phyloP scores from a whole-genome alignment of 37 sponge, comb jelly and placozoan genomes.

The Spongilla lacustris region DNA sequence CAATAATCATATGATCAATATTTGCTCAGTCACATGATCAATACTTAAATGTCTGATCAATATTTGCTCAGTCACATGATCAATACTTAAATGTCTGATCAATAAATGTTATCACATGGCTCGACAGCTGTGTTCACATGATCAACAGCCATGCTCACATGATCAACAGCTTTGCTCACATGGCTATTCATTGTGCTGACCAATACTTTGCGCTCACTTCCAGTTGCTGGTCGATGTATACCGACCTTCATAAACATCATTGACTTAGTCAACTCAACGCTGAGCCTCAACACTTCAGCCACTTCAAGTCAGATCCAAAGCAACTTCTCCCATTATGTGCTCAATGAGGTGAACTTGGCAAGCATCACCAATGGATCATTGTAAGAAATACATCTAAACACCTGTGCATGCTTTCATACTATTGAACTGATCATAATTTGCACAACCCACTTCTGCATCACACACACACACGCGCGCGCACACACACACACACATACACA shows the following conservation, averaged over 20 bases:
- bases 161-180: not conserved
- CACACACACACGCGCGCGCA: constrained; percentile 16
- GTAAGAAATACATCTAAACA: not conserved
- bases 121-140: not conserved
- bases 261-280: constrained; percentile 34
- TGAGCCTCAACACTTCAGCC: not conserved
- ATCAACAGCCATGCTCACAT: not conserved
- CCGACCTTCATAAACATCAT: constrained; percentile 67
- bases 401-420: not conserved
- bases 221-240: constrained; percentile 79
- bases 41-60: too few relatives aligned
- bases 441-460: not conserved
- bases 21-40: too few relatives aligned
- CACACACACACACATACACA: constrained; percentile 34
- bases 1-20: too few relatives aligned
- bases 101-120: not conserved
- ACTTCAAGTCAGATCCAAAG: not conserved
- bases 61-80: too few relatives aligned
- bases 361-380: constrained; percentile 1
- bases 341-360: not conserved
- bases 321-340: not conserved
- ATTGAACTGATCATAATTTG: not conserved
- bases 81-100: too few relatives aligned
- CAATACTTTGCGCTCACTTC: not conserved
- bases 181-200: not conserved